Evolutionary conservation across 2,888 invertebrate species (phyloP).

Genomic region (Drosophila dives): DNA sequence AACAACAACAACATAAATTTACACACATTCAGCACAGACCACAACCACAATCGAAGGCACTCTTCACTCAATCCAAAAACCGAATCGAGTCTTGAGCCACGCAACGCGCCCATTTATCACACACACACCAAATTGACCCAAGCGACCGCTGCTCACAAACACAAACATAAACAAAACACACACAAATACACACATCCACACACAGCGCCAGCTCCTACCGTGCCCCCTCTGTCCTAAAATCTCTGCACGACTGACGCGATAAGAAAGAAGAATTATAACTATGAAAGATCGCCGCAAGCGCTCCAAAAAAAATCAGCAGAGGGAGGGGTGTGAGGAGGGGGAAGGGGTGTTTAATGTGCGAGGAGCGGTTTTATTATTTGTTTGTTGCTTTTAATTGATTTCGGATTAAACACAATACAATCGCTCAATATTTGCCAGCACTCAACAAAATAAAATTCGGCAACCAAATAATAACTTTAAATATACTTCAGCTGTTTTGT

Average conservation of each 20-base stretch:
- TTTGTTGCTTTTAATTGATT: slow-evolving; percentile 52
- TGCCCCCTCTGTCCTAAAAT: slow-evolving; percentile 1
- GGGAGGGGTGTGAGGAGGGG: not conserved
- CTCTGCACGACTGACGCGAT: slow-evolving; percentile 30
- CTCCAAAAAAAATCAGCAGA: slow-evolving; percentile 34
- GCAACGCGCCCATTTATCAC: slow-evolving; percentile 78
- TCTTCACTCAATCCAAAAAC: slow-evolving; percentile 25
- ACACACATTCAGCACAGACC: slow-evolving; percentile 22
- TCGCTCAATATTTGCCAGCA: slow-evolving; percentile 54
- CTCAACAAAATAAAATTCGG: slow-evolving; percentile 36
- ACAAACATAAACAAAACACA: slow-evolving; percentile 12
- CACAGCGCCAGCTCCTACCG: slow-evolving; percentile 12
- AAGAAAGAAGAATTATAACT: slow-evolving; percentile 56
- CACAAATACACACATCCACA: slow-evolving; percentile 4
- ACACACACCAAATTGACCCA: slow-evolving; percentile 73
- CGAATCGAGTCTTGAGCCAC: slow-evolving; percentile 61
- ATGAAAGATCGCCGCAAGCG: slow-evolving; percentile 45
- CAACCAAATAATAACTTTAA: slow-evolving; percentile 2
- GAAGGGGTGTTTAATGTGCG: not conserved
- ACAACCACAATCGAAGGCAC: slow-evolving; percentile 39
- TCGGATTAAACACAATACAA: slow-evolving; percentile 40
- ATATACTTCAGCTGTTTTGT: slow-evolving; percentile 1
- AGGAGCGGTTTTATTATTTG: not conserved
- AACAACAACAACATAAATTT: slow-evolving; percentile 27
- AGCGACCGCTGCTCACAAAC: slow-evolving; percentile 59